Base-by-base conservation (phyloP, 1,140 invertebrate species). In the Chelonus insularis region DNA sequence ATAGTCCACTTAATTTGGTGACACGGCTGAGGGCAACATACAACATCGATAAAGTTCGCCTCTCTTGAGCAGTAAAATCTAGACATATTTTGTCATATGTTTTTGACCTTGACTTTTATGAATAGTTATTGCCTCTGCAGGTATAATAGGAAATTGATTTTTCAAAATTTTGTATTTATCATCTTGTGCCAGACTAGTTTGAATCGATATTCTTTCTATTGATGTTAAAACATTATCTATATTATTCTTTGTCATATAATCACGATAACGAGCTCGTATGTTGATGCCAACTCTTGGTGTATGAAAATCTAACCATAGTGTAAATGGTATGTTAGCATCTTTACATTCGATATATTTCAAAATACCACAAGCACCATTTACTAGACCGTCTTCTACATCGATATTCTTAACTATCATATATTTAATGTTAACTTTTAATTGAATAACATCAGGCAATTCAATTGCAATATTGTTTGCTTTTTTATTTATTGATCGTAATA, bases 91-190 rank as follows among this genome's bases (percentile, higher is more conserved):
- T 57, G n/a, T 64, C 16, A 60, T 66, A 68, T 1, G 68, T 70
- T n/a, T n/a, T 57, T 64, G 60, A 14, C 64, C 62, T 59, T 68
- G 68, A 50, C 50, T 63, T 60, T 70, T 66, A 32, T 68, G 64
- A 20, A 70, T 64, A 2, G 68, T 70, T 25, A 68, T 56, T 12
- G 67, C 64, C 57, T 68, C 67, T 4, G 66, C 62, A 18, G 62
- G 54, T 14, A 63, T 51, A 14, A 70, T n/a, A 18, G 39, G 39
- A 16, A 43, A 43, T 43, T n/a, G 39, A 1, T 43, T 16, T 18
- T 14, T 2, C 12, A 43, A 14, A 7, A 43, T 16, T 4, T 29
- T 3, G 7, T 29, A 29, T 29, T 29, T 29, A 4, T 29, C 7
- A 4, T 29, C 3, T 4, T 29, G 3, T 4, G 3, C 7, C 7